Evolutionary conservation across 2,113 vertebrate genomes (phyloP).

Genomic region (Gallinago paraguaiae): DNA sequence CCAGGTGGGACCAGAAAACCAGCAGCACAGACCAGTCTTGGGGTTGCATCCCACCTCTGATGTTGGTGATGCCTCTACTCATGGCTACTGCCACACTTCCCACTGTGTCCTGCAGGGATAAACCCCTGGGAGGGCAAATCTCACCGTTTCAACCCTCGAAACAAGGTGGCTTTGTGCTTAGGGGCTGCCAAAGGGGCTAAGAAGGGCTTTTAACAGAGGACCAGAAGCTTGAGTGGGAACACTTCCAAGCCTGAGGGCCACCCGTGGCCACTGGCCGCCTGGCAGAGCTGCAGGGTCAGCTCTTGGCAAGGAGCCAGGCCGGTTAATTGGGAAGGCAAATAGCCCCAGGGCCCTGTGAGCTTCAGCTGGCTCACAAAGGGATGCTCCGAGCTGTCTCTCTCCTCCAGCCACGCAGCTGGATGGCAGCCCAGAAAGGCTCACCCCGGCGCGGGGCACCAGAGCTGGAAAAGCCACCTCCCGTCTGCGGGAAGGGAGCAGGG

Average conservation of each 20-base stretch:
- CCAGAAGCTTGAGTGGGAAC: background rate
- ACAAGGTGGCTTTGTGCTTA: background rate
- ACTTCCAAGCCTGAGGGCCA: background rate
- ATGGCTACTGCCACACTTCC: accelerated
- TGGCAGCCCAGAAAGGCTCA: background rate
- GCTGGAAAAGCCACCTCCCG: background rate
- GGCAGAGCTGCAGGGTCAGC: background rate
- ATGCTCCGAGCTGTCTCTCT: background rate
- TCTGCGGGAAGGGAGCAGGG: background rate
- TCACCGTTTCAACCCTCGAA: background rate
- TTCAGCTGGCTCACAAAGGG: background rate
- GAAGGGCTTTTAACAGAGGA: background rate
- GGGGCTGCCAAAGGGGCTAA: background rate
- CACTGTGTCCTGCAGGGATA: background rate
- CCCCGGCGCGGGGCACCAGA: background rate
- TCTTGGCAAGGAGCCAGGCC: background rate
- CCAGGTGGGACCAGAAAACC: background rate
- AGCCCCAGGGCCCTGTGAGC: background rate
- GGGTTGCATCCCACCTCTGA: background rate
- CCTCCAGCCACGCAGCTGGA: background rate
- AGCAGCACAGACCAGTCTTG: background rate
- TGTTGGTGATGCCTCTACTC: accelerated
- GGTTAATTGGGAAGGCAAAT: background rate
- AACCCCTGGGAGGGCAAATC: background rate
- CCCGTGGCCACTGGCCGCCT: background rate